Percentiles rank a stretch among this genome's conserved stretches.
Conservation (phyloP, 2,797 vertebrate genomes). For the Acrocephalus scirpaceus region DNA sequence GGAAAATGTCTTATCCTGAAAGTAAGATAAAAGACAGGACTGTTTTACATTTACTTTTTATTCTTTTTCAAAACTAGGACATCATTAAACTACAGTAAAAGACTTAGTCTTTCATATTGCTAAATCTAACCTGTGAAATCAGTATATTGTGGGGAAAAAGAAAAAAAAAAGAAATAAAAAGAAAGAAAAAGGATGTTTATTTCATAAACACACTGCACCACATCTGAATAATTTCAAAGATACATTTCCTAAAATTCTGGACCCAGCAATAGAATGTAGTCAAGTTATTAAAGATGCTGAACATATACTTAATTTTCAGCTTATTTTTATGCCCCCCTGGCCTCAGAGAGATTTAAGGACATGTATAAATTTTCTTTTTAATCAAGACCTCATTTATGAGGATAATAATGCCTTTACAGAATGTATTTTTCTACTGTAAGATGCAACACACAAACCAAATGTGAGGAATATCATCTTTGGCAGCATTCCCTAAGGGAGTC, state of each 20-base stretch:
- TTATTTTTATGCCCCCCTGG: neutral
- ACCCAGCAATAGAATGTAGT: neutral
- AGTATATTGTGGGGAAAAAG: neutral
- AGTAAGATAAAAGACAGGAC: neutral
- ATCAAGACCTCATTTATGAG: constrained; percentile 1
- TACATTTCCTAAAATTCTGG: neutral
- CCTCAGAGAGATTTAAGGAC: neutral
- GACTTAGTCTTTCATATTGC: neutral
- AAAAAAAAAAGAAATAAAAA: too few species aligned
- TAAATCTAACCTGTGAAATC: neutral
- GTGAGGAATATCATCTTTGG: constrained; percentile 45
- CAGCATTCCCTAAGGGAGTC: constrained; percentile 45
- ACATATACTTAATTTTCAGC: neutral
- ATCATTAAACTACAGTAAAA: neutral
- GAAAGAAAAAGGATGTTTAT: neutral
- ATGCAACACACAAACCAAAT: neutral
- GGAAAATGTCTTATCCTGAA: neutral
- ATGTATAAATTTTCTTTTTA: neutral
- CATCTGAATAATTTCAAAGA: neutral
- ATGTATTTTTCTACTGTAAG: neutral
- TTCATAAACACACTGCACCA: neutral
- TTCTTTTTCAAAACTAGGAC: neutral
- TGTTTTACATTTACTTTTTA: neutral
- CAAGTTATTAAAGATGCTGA: neutral
- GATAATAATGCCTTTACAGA: neutral